phyloP scores from a whole-genome alignment of 2,797 vertebrate genomes.

The Jordanella pulchra region DNA sequence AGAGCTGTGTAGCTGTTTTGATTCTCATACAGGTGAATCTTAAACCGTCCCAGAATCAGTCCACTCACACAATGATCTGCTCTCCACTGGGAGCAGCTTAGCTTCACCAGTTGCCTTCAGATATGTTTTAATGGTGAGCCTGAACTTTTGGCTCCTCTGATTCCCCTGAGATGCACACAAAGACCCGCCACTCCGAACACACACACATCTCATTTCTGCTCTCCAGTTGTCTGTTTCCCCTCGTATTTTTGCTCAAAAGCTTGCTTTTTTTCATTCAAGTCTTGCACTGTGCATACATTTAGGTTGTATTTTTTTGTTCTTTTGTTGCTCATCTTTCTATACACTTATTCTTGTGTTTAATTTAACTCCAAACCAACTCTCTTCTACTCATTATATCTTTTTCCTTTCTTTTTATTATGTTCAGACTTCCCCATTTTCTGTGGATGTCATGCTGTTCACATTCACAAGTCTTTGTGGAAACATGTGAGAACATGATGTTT shows the following conservation, averaged over 20 bases:
- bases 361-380: constrained; percentile 10
- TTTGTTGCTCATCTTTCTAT: constrained; percentile 22
- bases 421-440: constrained; percentile 36
- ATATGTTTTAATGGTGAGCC: constrained; percentile 60
- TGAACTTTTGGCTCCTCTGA: constrained; percentile 42
- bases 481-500: constrained; percentile 32
- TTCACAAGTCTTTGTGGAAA: constrained; percentile 27
- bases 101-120: constrained; percentile 61
- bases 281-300: constrained; percentile 18
- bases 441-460: constrained; percentile 22
- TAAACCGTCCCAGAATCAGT: constrained; percentile 38
- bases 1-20: not conserved
- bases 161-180: constrained; percentile 25
- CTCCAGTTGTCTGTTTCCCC: not conserved
- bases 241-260: constrained; percentile 23
- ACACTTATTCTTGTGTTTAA: constrained; percentile 4
- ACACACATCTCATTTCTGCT: constrained; percentile 17
- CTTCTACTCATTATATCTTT: constrained; percentile 1
- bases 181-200: not conserved
- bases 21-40: constrained; percentile 20
- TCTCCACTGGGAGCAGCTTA: constrained; percentile 50
- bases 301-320: constrained; percentile 16
- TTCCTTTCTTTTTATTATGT: constrained; percentile 12
- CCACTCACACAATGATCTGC: constrained; percentile 30
- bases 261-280: constrained; percentile 6